A percentile compares a stretch with the other conserved stretches of the same genome.
Evolutionary conservation across 2,113 vertebrate species (phyloP).

Genomic region (Cavia porcellus): DNA sequence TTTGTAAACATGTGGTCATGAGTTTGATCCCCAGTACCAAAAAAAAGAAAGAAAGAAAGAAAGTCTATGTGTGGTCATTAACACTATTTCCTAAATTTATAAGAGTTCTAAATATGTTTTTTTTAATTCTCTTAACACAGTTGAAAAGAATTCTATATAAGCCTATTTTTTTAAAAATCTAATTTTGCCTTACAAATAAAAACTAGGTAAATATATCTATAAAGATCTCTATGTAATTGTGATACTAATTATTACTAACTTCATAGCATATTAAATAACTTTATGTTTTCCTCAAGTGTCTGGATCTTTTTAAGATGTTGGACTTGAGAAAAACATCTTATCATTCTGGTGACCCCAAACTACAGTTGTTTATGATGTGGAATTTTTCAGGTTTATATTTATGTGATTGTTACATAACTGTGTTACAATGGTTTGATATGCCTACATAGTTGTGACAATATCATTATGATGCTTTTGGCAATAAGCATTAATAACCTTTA

Average conservation of each 20-base stretch:
- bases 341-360: neutral
- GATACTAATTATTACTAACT: neutral
- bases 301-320: neutral
- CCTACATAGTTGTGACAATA: neutral
- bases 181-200: neutral
- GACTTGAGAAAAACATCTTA: neutral
- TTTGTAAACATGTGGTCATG: too few species aligned
- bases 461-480: neutral
- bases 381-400: neutral
- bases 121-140: neutral
- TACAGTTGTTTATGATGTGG: neutral
- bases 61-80: neutral
- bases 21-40: too few species aligned
- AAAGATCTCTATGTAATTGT: neutral
- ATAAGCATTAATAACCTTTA: neutral
- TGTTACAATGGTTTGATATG: neutral
- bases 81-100: neutral
- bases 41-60: too few species aligned
- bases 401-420: neutral
- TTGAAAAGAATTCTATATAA: neutral
- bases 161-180: neutral
- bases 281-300: neutral
- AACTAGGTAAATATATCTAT: neutral
- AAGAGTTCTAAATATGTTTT: neutral
- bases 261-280: neutral